A percentile compares a stretch with the other conserved stretches of the same genome.
These are phyloP conservation scores for Corvus hawaiiensis DNA, from an alignment of 2,113 vertebrate genomes.

Conservation along the genomic window DNA sequence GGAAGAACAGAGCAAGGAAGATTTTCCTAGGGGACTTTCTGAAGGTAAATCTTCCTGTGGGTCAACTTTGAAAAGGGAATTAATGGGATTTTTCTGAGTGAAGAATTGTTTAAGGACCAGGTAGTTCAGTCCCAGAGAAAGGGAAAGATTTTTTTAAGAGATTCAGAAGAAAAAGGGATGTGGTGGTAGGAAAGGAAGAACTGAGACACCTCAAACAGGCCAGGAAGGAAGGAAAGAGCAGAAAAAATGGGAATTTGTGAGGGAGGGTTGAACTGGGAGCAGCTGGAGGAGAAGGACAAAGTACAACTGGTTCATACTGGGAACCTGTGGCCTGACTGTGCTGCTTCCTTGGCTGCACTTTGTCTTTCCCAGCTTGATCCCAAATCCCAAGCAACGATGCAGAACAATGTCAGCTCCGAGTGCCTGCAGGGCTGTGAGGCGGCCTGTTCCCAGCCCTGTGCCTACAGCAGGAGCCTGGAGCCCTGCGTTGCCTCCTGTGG, in stretches of 20 bases:
- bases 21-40: not conserved
- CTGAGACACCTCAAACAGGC: not conserved
- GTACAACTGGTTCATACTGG: not conserved
- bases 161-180: not conserved
- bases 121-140: not conserved
- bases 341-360: rapidly evolving
- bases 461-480: not conserved
- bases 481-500: not conserved
- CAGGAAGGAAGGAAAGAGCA: not conserved
- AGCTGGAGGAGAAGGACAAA: not conserved
- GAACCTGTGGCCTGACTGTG: not conserved
- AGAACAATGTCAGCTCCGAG: not conserved
- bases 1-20: not conserved
- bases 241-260: not conserved
- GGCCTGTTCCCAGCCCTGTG: not conserved
- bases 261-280: not conserved
- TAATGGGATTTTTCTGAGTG: not conserved
- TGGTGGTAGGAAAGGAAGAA: not conserved
- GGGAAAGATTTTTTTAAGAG: not conserved
- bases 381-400: not conserved
- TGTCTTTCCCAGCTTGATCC: not conserved
- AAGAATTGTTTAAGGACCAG: not conserved
- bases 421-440: not conserved
- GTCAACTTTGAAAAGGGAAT: not conserved
- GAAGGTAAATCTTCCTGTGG: not conserved